Percentiles rank a stretch among this genome's conserved stretches.
Evolutionary conservation across 2,797 vertebrate species (phyloP).

Genomic region (Anomalospiza imberbis): DNA sequence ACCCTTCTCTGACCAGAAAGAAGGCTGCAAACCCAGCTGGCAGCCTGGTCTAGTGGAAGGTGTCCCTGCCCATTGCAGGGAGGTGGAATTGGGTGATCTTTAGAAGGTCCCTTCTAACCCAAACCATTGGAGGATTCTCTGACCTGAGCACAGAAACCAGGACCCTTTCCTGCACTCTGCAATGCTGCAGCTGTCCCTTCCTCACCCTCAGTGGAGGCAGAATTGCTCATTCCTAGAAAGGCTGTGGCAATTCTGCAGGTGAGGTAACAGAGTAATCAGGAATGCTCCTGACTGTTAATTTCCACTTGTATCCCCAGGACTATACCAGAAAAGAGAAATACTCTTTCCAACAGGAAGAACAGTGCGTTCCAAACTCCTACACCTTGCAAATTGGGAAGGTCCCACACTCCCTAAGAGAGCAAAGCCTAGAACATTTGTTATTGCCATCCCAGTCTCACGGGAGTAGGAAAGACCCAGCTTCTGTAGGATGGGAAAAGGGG

Average conservation of each 20-base stretch:
- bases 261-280: not conserved
- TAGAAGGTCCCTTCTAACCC: not conserved
- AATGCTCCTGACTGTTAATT: not conserved
- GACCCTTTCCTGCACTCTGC: not conserved
- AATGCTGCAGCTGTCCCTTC: not conserved
- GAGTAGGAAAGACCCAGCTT: not conserved
- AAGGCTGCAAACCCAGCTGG: not conserved
- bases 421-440: not conserved
- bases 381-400: not conserved
- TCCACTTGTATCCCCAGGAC: not conserved
- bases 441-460: not conserved
- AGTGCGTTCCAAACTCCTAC: not conserved
- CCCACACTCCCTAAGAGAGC: not conserved
- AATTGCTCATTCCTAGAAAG: not conserved
- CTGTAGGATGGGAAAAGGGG: not conserved
- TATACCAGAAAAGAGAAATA: not conserved
- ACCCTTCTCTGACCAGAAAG: not conserved
- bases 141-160: not conserved
- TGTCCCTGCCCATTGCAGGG: not conserved
- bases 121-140: not conserved
- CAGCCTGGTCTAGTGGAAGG: not conserved
- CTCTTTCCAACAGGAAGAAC: not conserved
- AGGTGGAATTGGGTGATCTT: not conserved
- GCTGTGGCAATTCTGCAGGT: not conserved
- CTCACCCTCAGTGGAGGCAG: fast-evolving